A percentile compares a stretch with the other conserved stretches of the same genome.
Evolutionary conservation across 2,113 vertebrate species (phyloP).

Genomic region (Oncorhynchus mykiss): DNA sequence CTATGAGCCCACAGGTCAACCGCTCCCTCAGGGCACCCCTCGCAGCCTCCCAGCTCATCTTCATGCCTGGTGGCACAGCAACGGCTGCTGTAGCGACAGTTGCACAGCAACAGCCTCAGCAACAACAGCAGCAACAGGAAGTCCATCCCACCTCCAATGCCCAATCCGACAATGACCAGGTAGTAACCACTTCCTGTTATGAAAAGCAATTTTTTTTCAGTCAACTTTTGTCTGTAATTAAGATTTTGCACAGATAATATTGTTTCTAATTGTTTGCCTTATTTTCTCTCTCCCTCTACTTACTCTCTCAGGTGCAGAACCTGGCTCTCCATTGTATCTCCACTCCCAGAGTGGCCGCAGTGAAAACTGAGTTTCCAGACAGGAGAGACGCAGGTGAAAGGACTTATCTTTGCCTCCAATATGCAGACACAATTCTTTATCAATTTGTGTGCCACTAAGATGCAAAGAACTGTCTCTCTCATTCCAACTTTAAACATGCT

Average conservation of each 20-base stretch:
- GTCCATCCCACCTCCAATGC: conserved; percentile 77
- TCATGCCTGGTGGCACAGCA: conserved; percentile 95
- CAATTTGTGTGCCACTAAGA: not conserved
- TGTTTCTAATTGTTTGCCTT: too few relatives aligned
- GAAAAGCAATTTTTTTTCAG: not conserved
- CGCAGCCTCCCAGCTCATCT: conserved; percentile 89
- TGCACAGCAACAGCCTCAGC: conserved; percentile 77
- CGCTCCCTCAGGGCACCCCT: conserved; percentile 83
- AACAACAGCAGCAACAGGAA: conserved; percentile 79
- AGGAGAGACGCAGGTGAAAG: conserved; percentile 64
- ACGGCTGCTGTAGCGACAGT: conserved; percentile 83
- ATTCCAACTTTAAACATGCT: not conserved
- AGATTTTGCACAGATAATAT: too few relatives aligned
- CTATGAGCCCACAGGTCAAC: conserved; percentile 68
- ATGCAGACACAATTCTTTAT: not conserved
- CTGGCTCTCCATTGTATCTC: conserved; percentile 73
- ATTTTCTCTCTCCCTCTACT: not conserved
- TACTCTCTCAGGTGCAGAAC: conserved; percentile 69
- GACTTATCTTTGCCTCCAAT: not conserved
- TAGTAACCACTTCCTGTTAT: conserved; percentile 38
- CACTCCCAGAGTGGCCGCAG: conserved; percentile 56
- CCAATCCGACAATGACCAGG: conserved; percentile 92
- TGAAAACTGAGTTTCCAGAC: conserved; percentile 75
- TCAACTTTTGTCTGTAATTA: not conserved
- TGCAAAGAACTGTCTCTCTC: not conserved